Conservation (phyloP, 2,888 invertebrate genomes). For the Xylota segnis region DNA sequence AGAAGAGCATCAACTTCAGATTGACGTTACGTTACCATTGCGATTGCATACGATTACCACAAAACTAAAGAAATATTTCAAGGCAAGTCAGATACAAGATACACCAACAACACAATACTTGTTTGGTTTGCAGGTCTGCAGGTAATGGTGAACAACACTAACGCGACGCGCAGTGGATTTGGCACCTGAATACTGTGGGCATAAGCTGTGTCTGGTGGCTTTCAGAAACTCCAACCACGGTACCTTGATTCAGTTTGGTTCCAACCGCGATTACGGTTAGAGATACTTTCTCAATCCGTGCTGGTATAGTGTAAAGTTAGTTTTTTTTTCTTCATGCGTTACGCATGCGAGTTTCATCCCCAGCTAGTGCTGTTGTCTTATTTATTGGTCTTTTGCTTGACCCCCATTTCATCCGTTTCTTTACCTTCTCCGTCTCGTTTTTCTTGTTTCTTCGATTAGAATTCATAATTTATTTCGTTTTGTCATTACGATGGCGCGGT, state of each 20-base stretch:
- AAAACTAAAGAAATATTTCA: conserved; percentile 68
- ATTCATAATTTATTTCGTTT: conserved; percentile 48
- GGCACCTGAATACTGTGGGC: conserved; percentile 59
- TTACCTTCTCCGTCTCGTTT: conserved; percentile 9
- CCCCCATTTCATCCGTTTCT: conserved; percentile 46
- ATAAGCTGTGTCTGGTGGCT: conserved; percentile 52
- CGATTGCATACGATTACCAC: conserved; percentile 56
- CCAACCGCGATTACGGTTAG: conserved; percentile 71
- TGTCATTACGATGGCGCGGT: conserved; percentile 37
- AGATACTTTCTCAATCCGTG: conserved; percentile 59
- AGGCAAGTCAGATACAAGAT: conserved; percentile 69
- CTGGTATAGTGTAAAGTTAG: conserved; percentile 3
- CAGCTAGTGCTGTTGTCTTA: conserved; percentile 62
- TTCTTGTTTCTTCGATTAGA: conserved; percentile 30
- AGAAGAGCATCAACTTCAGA: conserved; percentile 12
- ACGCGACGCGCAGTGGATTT: conserved; percentile 28
- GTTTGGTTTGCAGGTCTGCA: conserved; percentile 64
- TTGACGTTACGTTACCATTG: conserved; percentile 52
- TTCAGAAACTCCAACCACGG: conserved; percentile 56
- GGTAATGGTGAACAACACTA: conserved; percentile 59
- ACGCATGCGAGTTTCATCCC: conserved; percentile 31
- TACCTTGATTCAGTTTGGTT: conserved; percentile 74
- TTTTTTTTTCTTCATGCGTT: conserved; percentile 29
- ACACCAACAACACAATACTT: conserved; percentile 53
- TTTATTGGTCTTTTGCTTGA: conserved; percentile 50